A percentile compares a stretch with the other conserved stretches of the same genome.
phyloP scores from a whole-genome alignment of 2,113 vertebrate genomes.

The Ondatra zibethicus region DNA sequence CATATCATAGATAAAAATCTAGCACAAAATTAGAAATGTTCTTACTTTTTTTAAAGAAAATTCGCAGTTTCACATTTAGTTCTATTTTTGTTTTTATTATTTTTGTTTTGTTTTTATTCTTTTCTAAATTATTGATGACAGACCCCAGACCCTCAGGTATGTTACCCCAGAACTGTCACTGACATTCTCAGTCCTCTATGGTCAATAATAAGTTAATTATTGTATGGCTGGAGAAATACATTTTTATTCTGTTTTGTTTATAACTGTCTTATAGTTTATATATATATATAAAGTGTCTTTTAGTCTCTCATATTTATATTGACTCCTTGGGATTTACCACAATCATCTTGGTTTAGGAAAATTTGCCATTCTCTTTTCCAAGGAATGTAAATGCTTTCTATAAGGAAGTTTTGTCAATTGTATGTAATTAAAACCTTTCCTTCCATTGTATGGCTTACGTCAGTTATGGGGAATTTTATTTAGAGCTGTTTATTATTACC shows the following conservation, averaged over 20 bases:
- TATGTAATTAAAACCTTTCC: background rate
- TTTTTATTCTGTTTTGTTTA: background rate
- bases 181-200: background rate
- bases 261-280: background rate
- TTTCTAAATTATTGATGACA: background rate
- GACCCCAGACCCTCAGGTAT: background rate
- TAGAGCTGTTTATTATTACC: background rate
- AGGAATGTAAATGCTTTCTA: background rate
- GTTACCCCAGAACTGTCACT: background rate
- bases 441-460: background rate
- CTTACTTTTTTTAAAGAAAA: background rate
- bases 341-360: background rate
- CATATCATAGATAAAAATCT: background rate
- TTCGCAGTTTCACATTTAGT: background rate
- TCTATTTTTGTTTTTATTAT: background rate
- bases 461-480: background rate
- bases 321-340: background rate
- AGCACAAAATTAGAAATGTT: background rate
- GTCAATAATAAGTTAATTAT: background rate
- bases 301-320: background rate
- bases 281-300: background rate
- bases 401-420: background rate
- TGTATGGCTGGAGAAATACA: background rate
- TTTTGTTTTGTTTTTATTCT: background rate
- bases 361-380: background rate